Percentiles rank a stretch among this genome's conserved stretches.
These are phyloP conservation scores for Scaptomyza hsui DNA, from an alignment of 1,140 invertebrate species.

Conservation along the genomic window DNA sequence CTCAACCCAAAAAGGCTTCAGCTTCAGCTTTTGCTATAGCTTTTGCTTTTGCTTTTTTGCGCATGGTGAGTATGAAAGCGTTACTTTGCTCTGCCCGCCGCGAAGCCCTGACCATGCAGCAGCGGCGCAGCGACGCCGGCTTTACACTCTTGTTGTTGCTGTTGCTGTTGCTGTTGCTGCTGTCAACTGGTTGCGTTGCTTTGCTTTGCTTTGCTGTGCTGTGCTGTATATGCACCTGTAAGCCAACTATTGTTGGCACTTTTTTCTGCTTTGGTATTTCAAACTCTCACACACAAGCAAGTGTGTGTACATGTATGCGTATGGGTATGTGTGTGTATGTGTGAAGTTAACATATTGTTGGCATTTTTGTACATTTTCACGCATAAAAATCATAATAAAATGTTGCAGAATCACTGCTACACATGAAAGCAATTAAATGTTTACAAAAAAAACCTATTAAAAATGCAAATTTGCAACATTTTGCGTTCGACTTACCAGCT, in stretches of 20 bases:
- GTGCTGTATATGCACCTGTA: constrained; percentile 24
- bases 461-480: constrained; percentile 20
- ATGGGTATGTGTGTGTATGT: constrained; percentile 27
- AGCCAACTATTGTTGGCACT: constrained; percentile 49
- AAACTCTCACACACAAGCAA: constrained; percentile 40
- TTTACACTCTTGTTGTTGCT: neutral
- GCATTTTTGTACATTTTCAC: constrained; percentile 11
- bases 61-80: constrained; percentile 39
- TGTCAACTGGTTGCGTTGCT: constrained; percentile 69
- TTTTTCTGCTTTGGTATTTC: constrained; percentile 57
- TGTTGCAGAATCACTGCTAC: neutral
- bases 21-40: constrained; percentile 1
- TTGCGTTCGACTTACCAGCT: constrained; percentile 37
- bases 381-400: constrained; percentile 19
- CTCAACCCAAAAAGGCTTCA: constrained; percentile 22
- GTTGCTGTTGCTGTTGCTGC: constrained; percentile 23
- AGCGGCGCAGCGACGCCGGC: constrained; percentile 7
- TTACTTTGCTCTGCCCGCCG: constrained; percentile 21
- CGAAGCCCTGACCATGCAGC: constrained; percentile 26
- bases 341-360: constrained; percentile 45
- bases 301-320: constrained; percentile 14
- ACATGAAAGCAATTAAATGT: constrained; percentile 16
- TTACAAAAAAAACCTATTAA: constrained; percentile 13
- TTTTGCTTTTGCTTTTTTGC: constrained; percentile 16
- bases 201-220: constrained; percentile 41